These are phyloP conservation scores for Limosa lapponica DNA, from an alignment of 2,797 vertebrate species.

Conservation along the genomic window DNA sequence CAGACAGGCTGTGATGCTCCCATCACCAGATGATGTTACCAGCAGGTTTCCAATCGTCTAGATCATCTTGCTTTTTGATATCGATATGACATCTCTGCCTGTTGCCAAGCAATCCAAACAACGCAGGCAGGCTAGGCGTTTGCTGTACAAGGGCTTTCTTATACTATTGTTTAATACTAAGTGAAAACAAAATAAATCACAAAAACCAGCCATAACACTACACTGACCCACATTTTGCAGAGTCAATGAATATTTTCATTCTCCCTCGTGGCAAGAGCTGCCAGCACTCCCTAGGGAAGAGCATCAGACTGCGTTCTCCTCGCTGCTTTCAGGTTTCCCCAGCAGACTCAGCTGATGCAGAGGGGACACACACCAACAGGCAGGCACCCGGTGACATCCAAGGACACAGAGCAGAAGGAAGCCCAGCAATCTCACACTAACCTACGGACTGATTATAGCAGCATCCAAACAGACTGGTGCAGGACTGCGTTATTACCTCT, in stretches of 20 bases:
- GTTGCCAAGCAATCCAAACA: constrained; percentile 4
- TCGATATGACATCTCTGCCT: background rate
- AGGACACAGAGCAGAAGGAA: background rate
- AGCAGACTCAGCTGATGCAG: background rate
- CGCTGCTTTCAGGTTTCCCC: accelerated
- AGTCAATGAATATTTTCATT: background rate
- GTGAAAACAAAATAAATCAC: background rate
- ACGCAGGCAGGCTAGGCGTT: background rate
- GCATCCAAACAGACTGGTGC: background rate
- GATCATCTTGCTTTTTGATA: background rate
- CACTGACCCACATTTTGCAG: background rate
- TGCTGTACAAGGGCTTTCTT: background rate
- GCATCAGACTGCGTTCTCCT: accelerated
- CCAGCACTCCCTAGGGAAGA: background rate
- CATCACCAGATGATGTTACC: background rate
- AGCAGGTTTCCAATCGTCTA: background rate
- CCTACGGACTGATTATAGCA: background rate
- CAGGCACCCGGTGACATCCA: background rate
- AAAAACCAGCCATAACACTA: background rate
- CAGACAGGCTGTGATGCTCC: background rate
- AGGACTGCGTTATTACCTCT: background rate
- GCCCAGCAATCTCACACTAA: background rate
- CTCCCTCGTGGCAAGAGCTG: background rate
- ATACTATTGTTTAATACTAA: background rate
- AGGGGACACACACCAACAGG: background rate